Conservation (phyloP, 2,113 vertebrate genomes). For the Otis tarda region DNA sequence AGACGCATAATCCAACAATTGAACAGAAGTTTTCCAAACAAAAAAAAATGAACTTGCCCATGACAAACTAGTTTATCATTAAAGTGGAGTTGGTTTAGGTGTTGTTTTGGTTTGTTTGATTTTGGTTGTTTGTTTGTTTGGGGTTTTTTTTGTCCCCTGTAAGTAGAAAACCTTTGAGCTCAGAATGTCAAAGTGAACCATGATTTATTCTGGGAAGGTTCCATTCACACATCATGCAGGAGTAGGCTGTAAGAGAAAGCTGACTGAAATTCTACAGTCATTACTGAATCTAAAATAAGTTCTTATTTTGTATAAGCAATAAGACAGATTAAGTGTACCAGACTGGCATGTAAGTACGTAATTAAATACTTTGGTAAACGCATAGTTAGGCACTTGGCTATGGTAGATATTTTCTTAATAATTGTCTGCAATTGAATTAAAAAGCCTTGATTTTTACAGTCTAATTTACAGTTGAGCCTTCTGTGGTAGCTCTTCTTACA, state of each 20-base stretch:
- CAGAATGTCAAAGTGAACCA: background rate
- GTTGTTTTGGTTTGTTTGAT: background rate
- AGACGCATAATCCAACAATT: background rate
- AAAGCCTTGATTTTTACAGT: background rate
- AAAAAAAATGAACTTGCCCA: background rate
- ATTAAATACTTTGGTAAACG: background rate
- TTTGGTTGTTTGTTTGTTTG: background rate
- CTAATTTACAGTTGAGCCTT: background rate
- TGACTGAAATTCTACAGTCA: background rate
- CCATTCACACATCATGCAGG: background rate
- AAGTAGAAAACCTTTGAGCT: background rate
- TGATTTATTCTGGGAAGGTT: background rate
- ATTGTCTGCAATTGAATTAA: background rate
- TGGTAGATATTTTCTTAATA: background rate
- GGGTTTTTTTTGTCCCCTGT: background rate
- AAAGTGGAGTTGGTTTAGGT: background rate
- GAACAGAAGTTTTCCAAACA: background rate
- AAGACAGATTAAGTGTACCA: background rate
- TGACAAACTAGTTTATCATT: background rate
- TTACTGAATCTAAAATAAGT: background rate
- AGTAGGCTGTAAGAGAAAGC: background rate
- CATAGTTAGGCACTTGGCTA: background rate
- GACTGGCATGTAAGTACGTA: background rate
- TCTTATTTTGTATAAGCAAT: background rate
- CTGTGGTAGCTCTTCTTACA: background rate